Conservation (phyloP, 2,888 invertebrate species). For the Choristoneura rosaceana region DNA sequence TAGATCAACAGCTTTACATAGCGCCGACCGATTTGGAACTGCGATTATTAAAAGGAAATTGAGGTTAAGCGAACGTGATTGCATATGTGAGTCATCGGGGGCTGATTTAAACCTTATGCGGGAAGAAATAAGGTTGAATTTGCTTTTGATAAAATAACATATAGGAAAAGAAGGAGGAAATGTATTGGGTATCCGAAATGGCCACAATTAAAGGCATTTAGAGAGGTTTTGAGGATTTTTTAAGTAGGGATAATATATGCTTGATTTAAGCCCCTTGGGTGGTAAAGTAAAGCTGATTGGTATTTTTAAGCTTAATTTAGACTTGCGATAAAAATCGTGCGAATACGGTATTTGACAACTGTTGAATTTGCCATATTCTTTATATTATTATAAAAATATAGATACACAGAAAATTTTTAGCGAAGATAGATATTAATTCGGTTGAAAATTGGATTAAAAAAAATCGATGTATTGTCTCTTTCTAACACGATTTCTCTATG, state of each 20-base stretch:
- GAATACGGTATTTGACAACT: too few species aligned
- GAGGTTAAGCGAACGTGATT: slow-evolving; percentile 33
- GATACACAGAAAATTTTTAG: too few species aligned
- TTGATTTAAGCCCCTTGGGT: background rate
- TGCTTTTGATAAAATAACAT: background rate
- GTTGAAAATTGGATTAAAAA: too few species aligned
- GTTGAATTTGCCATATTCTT: too few species aligned
- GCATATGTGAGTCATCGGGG: slow-evolving; percentile 3
- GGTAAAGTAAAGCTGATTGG: too few species aligned
- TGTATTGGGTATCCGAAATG: slow-evolving; percentile 24
- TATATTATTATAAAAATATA: too few species aligned
- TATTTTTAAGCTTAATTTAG: too few species aligned
- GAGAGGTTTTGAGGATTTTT: background rate
- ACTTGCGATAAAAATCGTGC: too few species aligned
- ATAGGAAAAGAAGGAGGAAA: slow-evolving; percentile 14
- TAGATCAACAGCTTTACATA: background rate
- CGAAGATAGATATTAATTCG: too few species aligned
- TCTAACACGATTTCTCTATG: too few species aligned
- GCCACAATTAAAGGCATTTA: slow-evolving; percentile 24
- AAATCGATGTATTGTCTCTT: too few species aligned
- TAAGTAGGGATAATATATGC: background rate
- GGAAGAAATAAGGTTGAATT: background rate
- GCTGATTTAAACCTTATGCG: background rate
- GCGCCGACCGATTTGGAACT: background rate
- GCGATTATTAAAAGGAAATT: slow-evolving; percentile 34